Evolutionary conservation across 2,113 vertebrate genomes (phyloP), one percentile per base, ranked within the genome.

Genomic region (Atrichornis clamosus): DNA sequence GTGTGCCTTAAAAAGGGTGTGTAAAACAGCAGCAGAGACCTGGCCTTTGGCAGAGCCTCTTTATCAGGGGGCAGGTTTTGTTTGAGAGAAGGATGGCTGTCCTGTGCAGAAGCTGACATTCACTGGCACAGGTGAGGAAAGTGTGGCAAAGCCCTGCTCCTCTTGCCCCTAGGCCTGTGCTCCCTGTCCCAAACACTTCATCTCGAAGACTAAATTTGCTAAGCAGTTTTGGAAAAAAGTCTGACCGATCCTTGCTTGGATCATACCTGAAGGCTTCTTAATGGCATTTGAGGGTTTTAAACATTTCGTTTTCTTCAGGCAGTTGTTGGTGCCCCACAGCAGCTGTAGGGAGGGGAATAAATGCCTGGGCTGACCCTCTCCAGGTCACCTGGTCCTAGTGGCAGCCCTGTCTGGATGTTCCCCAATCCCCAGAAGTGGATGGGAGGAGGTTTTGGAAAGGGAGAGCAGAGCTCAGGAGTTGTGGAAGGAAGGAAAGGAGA

Each of bases 71-170:
- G 16, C 6, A 42, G 13, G 8, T 52, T 91, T 52, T 0, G 0
- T 39, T 35, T 14, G 33, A 60, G 44, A 3, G 6, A 26, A 4
- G 5, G 0, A 0, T 9, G 7, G 11, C 32, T 26, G 33, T 70
- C 47, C 77, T 20, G 1, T 8, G 39, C 33, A 42, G 58, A n/a
- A 55, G 26, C 11, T 3, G 3, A 7, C 8, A 19, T 20, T 42
- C 6, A 1, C 30, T 42, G 53, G 39, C 30, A 23, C 1, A 6
- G n/a, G 18, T 24, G 11, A 39, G 24, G 26, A 8, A 62, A 24
- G 44, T 1, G 1, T 7, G 50, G 28, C 30, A 60, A 41, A 84
- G 17, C 50, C 42, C 35, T 13, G 55, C 55, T 77, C 28, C 35
- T 47, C 15, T 18, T 32, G 5, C 19, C 46, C 28, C 42, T 20